phyloP scores from a whole-genome alignment of 2,888 invertebrate species.

The Machimus rusticus region DNA sequence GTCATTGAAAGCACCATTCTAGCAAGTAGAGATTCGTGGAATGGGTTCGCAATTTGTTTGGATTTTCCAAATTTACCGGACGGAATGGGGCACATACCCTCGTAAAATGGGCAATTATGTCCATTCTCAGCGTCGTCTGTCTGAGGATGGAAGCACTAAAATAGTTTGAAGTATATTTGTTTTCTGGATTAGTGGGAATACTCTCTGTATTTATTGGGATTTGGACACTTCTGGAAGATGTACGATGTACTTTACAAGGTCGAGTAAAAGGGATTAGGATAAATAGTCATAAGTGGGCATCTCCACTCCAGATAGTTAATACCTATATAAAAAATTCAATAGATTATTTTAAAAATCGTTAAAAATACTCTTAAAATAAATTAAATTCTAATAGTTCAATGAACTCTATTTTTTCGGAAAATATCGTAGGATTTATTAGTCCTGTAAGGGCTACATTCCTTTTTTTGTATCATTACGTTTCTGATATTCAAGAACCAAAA shows the following conservation, averaged over 20 bases:
- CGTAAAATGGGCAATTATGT: not conserved
- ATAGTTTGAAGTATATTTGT: not conserved
- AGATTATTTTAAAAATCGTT: too few species aligned
- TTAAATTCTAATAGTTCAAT: too few species aligned
- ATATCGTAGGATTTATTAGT: too few species aligned
- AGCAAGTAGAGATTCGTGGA: not conserved
- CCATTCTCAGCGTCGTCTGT: not conserved
- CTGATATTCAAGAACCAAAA: too few species aligned
- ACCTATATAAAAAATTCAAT: not conserved
- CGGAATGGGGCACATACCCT: not conserved
- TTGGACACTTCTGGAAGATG: not conserved
- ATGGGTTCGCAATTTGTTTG: not conserved
- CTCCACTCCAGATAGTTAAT: not conserved
- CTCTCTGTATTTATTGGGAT: not conserved
- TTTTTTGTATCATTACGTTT: too few species aligned
- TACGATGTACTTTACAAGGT: not conserved
- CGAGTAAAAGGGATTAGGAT: not conserved
- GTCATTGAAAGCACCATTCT: not conserved
- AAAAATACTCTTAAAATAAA: too few species aligned
- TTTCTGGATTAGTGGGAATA: not conserved
- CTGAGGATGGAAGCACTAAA: not conserved
- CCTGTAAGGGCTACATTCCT: too few species aligned
- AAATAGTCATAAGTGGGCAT: not conserved
- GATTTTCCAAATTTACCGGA: not conserved
- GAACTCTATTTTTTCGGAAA: too few species aligned